Conservation (phyloP, 2,113 vertebrate species). For the Psilopogon haemacephalus region DNA sequence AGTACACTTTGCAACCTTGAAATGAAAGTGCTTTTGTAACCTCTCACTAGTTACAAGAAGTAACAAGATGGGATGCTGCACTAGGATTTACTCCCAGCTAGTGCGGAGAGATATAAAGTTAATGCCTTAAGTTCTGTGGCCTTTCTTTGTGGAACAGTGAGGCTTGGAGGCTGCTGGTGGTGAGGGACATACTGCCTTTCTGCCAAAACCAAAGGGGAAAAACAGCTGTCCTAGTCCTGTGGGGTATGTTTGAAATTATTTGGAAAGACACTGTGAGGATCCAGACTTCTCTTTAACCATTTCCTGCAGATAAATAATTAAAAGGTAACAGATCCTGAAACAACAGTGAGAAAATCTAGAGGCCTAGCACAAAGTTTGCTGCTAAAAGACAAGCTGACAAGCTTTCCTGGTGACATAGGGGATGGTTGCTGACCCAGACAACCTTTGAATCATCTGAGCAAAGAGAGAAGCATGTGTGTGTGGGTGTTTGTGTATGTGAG, state of each 20-base stretch:
- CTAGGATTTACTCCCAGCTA: neutral
- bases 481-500: neutral
- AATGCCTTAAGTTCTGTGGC: neutral
- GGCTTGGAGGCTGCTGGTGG: neutral
- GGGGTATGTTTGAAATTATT: neutral
- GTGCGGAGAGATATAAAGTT: neutral
- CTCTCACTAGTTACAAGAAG: neutral
- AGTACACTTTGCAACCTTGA: neutral
- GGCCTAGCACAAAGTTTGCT: neutral
- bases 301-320: neutral
- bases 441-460: neutral
- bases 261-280: neutral
- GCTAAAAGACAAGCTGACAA: neutral
- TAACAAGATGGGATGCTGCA: neutral
- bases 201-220: neutral
- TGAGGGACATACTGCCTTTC: neutral
- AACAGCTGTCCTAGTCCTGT: neutral
- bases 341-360: neutral
- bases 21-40: neutral
- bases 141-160: neutral
- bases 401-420: neutral
- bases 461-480: neutral
- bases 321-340: neutral
- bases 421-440: neutral
- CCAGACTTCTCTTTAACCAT: neutral